Evolutionary conservation across 2,113 vertebrate species (phyloP).

Genomic region (Uria aalge): DNA sequence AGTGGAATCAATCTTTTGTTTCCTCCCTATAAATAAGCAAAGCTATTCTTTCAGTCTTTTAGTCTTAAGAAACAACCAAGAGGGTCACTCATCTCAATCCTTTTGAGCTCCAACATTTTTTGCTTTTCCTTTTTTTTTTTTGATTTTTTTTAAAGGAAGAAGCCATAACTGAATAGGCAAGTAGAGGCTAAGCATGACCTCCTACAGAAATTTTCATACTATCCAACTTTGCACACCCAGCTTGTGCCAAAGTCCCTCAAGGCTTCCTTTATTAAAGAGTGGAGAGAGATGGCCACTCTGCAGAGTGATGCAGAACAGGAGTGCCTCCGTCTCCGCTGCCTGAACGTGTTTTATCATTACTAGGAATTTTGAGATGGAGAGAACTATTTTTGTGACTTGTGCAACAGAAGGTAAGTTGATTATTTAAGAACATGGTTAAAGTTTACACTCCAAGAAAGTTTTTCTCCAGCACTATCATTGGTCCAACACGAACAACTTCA

Average conservation of each 20-base stretch:
- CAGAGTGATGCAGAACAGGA: neutral
- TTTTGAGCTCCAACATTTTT: neutral
- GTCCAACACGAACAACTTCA: neutral
- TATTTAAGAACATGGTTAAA: neutral
- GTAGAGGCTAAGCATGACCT: neutral
- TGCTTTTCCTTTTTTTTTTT: neutral
- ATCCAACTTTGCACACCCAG: neutral
- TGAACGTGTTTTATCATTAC: neutral
- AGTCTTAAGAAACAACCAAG: neutral
- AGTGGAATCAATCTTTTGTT: neutral
- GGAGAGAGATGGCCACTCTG: accelerated
- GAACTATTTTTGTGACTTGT: neutral
- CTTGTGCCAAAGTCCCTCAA: neutral
- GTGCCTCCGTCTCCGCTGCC: neutral
- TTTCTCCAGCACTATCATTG: neutral
- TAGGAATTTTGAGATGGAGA: neutral
- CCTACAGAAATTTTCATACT: neutral
- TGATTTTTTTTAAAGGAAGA: neutral
- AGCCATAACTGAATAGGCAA: neutral
- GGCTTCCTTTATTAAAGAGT: neutral
- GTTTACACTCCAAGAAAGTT: neutral
- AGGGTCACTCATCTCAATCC: neutral
- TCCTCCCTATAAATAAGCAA: neutral
- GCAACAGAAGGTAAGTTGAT: neutral
- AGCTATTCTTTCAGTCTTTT: neutral